Conservation (phyloP, 2,888 invertebrate species). For the Ophion slaviceki region DNA sequence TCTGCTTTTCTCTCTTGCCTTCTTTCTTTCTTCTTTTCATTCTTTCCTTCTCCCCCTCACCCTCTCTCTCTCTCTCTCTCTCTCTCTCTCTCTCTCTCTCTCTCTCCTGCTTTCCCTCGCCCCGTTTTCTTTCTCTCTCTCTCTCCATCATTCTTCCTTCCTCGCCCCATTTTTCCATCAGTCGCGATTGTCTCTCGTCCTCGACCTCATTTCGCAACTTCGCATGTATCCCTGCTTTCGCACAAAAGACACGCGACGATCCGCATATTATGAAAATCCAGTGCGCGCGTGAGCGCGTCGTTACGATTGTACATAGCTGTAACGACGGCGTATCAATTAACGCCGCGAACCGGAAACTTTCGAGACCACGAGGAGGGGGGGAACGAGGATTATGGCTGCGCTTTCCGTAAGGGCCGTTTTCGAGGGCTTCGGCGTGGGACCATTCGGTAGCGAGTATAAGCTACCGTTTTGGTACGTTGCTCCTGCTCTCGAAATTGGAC, state of each 20-base stretch:
- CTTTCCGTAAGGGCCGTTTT: background rate
- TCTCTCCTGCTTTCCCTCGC: too few relatives aligned
- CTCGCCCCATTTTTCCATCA: constrained; percentile 23
- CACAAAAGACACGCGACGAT: constrained; percentile 12
- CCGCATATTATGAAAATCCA: background rate
- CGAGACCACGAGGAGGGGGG: background rate
- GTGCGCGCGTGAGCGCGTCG: too few relatives aligned
- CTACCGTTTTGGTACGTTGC: constrained; percentile 11
- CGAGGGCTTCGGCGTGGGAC: background rate
- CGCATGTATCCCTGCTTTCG: constrained; percentile 11
- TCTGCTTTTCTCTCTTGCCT: background rate
- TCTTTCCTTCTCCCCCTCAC: background rate
- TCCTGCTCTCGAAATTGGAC: constrained; percentile 10
- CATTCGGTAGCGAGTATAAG: background rate
- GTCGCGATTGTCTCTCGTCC: constrained; percentile 26
- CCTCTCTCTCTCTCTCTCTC: too few relatives aligned
- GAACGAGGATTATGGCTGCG: constrained; percentile 18
- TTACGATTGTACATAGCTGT: background rate
- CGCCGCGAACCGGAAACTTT: background rate
- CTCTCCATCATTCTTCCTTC: background rate
- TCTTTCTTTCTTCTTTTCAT: too few relatives aligned
- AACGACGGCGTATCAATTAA: constrained; percentile 20
- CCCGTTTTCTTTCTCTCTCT: too few relatives aligned
- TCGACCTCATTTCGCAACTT: constrained; percentile 49
- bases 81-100: background rate